A percentile compares a stretch with the other conserved stretches of the same genome.
phyloP scores from a whole-genome alignment of 2,113 vertebrate genomes.

The Chaetodon auriga region DNA sequence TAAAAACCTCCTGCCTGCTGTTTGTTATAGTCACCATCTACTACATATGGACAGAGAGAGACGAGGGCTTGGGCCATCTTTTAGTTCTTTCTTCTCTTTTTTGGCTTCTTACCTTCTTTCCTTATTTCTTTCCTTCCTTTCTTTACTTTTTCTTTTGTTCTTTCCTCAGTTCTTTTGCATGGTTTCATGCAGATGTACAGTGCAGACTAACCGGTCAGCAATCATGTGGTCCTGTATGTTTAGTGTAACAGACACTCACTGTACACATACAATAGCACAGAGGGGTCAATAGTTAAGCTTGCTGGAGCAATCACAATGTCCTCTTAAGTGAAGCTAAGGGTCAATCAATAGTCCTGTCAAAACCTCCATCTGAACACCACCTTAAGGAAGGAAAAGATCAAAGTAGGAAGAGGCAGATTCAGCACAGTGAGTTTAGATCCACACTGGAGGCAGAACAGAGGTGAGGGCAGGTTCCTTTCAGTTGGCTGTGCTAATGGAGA shows the following conservation, averaged over 20 bases:
- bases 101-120: neutral
- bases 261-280: slow-evolving; percentile 11
- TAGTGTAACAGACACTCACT: neutral
- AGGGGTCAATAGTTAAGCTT: slow-evolving; percentile 9
- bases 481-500: neutral
- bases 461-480: slow-evolving; percentile 20
- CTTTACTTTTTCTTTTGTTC: neutral
- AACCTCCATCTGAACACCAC: slow-evolving; percentile 17
- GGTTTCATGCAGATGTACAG: neutral
- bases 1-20: slow-evolving; percentile 15
- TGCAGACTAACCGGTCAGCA: neutral
- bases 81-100: too few relatives aligned
- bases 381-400: slow-evolving; percentile 17
- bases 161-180: neutral
- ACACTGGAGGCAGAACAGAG: neutral
- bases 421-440: neutral
- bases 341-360: slow-evolving; percentile 50
- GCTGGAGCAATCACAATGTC: neutral
- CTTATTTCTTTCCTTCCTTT: neutral
- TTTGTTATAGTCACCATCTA: neutral
- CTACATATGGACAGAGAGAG: neutral
- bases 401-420: slow-evolving; percentile 14
- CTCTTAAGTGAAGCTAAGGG: slow-evolving; percentile 14
- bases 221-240: neutral
- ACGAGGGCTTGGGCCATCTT: neutral